Evolutionary conservation across 2,113 vertebrate genomes (phyloP).

Genomic region (Leptobrachium ailaonicum): DNA sequence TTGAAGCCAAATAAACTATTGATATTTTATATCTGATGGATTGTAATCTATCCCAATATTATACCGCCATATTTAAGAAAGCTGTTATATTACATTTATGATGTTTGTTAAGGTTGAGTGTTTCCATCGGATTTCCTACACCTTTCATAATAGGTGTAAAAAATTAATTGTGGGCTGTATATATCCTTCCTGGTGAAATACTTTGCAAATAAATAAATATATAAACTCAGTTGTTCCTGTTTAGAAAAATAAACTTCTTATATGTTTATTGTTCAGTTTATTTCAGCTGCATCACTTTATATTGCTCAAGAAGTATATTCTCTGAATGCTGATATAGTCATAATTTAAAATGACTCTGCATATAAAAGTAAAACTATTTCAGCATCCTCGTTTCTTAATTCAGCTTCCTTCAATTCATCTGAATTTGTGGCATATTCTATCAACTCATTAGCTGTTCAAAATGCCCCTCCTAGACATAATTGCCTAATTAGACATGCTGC

Average conservation of each 20-base stretch:
- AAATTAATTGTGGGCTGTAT: not conserved
- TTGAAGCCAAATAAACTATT: no score
- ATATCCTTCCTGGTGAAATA: no score
- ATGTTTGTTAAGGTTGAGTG: no score
- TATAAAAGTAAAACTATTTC: constrained; percentile 1
- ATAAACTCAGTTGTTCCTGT: no score
- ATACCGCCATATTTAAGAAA: no score
- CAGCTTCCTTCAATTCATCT: not conserved
- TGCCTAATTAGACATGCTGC: constrained; percentile 36
- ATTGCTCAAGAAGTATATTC: not conserved
- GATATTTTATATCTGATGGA: no score
- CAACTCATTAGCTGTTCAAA: constrained; percentile 32
- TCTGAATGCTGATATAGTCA: constrained; percentile 7
- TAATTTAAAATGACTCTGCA: not conserved
- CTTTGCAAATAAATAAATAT: no score
- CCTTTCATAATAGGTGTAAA: no score
- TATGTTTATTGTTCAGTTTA: not conserved
- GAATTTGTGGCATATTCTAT: constrained; percentile 30
- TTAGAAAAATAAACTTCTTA: not conserved
- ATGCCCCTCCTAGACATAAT: constrained; percentile 34
- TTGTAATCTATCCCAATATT: no score
- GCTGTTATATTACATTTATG: no score
- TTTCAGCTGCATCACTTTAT: not conserved
- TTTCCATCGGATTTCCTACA: no score
- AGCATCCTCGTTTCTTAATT: constrained; percentile 4